Evolutionary conservation across 2,888 invertebrate species (phyloP), one percentile per base, ranked within the genome.

Genomic region (Fragum sueziense): DNA sequence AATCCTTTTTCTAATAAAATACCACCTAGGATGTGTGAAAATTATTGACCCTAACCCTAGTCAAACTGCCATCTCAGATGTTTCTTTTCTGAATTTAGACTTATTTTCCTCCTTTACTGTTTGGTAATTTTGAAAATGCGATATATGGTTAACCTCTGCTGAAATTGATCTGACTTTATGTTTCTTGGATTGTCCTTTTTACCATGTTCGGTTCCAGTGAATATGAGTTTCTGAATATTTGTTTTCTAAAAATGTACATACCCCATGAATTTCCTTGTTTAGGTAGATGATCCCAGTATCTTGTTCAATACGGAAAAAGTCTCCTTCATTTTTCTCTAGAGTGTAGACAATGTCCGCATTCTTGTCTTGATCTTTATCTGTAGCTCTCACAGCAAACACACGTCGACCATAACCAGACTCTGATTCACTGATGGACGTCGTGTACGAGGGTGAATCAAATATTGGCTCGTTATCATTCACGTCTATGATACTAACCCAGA

Each of bases 221-320:
- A n/a, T n/a, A n/a, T n/a, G n/a, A n/a, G n/a, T n/a, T n/a, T n/a
- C n/a, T n/a, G n/a, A n/a, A n/a, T n/a, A n/a, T n/a, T n/a, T n/a
- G n/a, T n/a, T n/a, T n/a, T n/a, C n/a, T n/a, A n/a, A n/a, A n/a
- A 47, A 47, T 20, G 22, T 27, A 86, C 87, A 78, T 76, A 91
- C 90, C 85, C 85, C 87, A 59, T 82, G 78, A 51, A 99, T 95
- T 74, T 98, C 97, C 94, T 97, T 98, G 95, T 97, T 97, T 90
- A 98, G 94, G 80, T 97, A 97, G 92, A 99, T 98, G 97, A 98
- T 98, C 92, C 99, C 99, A 90, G 98, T 98, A 93, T 98, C 97
- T 88, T 97, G 96, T 94, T 98, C 98, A 89, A 99, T 98, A 93
- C 97, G 97, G 93, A 99, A 99, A 94, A 98, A 98, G 92, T 98